Evolutionary conservation across 2,888 invertebrate species (phyloP).

Genomic region (Peribatodes rhomboidaria): DNA sequence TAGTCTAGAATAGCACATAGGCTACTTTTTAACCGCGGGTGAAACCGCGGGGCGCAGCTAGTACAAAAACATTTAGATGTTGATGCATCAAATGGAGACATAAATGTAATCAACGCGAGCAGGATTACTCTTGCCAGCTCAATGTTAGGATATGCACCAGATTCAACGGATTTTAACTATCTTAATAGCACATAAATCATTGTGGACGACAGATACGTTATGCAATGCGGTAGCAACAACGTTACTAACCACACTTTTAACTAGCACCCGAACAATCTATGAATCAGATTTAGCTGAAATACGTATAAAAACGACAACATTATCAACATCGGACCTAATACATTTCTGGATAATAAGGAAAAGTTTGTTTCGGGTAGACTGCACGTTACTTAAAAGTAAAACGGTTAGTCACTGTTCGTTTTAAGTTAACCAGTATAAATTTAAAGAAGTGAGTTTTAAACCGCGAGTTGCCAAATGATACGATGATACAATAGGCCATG

Average conservation of each 20-base stretch:
- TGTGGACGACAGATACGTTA: conserved; percentile 52
- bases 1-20: no score
- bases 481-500: conserved; percentile 59
- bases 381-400: conserved; percentile 13
- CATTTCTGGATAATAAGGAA: conserved; percentile 19
- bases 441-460: conserved; percentile 33
- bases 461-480: conserved; percentile 53
- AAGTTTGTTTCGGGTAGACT: conserved; percentile 2
- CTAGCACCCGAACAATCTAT: conserved; percentile 35
- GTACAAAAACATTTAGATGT: conserved; percentile 57
- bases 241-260: conserved; percentile 47
- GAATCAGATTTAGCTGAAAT: conserved; percentile 55
- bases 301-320: conserved; percentile 47
- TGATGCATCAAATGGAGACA: conserved; percentile 59
- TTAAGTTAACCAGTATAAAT: conserved; percentile 20
- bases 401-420: conserved; percentile 13
- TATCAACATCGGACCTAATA: conserved; percentile 5
- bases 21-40: no score
- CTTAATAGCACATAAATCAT: conserved; percentile 60
- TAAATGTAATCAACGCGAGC: conserved; percentile 54
- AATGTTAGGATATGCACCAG: conserved; percentile 50
- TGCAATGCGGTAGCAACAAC: conserved; percentile 58
- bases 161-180: conserved; percentile 54
- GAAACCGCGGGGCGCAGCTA: no score
- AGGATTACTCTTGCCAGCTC: conserved; percentile 54